These are phyloP conservation scores for Gasteruption jaculator DNA, from an alignment of 2,888 invertebrate genomes.

Conservation along the genomic window DNA sequence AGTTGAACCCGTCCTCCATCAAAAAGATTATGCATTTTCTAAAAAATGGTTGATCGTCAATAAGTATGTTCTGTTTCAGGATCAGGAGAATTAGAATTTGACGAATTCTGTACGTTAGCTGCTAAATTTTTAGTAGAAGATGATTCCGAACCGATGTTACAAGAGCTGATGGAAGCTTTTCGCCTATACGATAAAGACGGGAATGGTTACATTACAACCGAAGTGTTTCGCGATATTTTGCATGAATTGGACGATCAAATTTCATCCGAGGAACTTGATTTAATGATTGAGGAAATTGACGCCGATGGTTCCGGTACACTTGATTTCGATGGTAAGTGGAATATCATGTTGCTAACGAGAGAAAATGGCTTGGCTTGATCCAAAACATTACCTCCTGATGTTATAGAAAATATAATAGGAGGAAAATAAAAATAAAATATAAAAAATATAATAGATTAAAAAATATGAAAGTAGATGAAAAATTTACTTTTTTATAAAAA, in stretches of 20 bases:
- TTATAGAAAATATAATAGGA: too few species aligned
- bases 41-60: too few species aligned
- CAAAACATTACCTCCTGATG: too few species aligned
- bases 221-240: conserved; percentile 83
- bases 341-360: too few species aligned
- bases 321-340: conserved; percentile 91
- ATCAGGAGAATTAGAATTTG: conserved; percentile 82
- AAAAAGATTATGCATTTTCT: too few species aligned
- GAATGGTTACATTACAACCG: conserved; percentile 88
- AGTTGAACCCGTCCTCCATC: too few species aligned
- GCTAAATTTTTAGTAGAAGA: conserved; percentile 71
- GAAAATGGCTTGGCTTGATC: too few species aligned
- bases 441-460: too few species aligned
- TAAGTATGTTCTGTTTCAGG: too few species aligned
- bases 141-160: conserved; percentile 66
- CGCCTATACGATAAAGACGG: conserved; percentile 80
- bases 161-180: conserved; percentile 66
- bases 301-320: conserved; percentile 97
- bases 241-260: conserved; percentile 91
- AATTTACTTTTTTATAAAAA: too few species aligned
- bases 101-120: conserved; percentile 71
- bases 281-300: conserved; percentile 97
- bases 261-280: conserved; percentile 86
- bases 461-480: too few species aligned
- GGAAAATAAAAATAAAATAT: too few species aligned